Conservation (phyloP, 2,113 vertebrate genomes). For the Rostratula benghalensis region DNA sequence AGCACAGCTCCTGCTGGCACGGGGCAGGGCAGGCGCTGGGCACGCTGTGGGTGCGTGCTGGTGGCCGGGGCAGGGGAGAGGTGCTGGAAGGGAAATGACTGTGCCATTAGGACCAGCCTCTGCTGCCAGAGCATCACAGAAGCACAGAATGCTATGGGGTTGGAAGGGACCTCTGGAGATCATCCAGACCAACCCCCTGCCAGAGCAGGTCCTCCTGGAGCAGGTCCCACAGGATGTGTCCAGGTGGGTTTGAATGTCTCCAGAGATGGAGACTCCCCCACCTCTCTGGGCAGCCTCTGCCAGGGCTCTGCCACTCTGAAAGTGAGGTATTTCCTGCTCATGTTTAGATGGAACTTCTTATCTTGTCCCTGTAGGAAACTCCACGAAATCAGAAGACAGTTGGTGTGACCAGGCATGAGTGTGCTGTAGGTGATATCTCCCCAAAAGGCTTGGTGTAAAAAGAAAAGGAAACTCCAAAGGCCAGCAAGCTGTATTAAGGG, state of each 20-base stretch:
- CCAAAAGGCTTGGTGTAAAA: background rate
- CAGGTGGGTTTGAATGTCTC: too few relatives aligned
- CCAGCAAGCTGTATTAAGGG: fast-evolving
- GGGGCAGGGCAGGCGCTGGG: background rate
- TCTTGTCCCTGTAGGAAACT: fast-evolving
- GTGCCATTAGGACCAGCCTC: background rate
- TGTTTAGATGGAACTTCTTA: too few relatives aligned
- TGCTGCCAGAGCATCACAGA: background rate
- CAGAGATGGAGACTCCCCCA: too few relatives aligned
- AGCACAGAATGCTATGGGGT: too few relatives aligned
- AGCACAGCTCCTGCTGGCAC: background rate
- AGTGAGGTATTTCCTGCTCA: too few relatives aligned
- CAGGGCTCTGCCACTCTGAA: too few relatives aligned
- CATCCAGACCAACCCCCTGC: too few relatives aligned
- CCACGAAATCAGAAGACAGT: background rate
- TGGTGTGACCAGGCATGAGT: background rate
- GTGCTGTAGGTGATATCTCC: background rate
- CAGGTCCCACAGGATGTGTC: too few relatives aligned
- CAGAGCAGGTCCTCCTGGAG: too few relatives aligned
- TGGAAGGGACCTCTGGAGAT: too few relatives aligned
- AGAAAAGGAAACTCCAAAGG: background rate
- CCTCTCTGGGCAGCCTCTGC: too few relatives aligned
- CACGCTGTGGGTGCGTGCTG: background rate
- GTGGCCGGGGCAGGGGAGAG: background rate
- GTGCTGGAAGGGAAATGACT: background rate